Evolutionary conservation across 2,888 invertebrate genomes (phyloP), one percentile per base, ranked within the genome.

Genomic region (Hipparchia sbordonii): DNA sequence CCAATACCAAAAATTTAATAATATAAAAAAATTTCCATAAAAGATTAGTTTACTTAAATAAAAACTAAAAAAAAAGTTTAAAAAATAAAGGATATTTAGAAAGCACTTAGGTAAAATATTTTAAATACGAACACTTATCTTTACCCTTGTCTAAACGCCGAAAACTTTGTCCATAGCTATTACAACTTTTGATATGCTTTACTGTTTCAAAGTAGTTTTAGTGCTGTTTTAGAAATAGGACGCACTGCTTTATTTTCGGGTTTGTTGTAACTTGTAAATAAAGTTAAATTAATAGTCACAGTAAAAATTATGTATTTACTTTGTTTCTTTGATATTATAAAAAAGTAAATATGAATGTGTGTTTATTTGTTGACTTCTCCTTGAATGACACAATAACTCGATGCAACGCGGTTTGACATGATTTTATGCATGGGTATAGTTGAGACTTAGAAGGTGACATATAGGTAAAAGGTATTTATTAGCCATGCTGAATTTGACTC

Each of bases 91-190:
- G 7, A 33, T 7, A 2, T 57, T 67, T 68, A 51, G 8, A 60
- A 48, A 68, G 68, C 68, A 68, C 59, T 68, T 68, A 4, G 48
- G 8, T 48, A 60, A 59, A 59, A 68, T 51, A 68, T 59, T 68
- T 33, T 12, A 52, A 68, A 68, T 51, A 63, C 51, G 48, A 51
- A 48, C 13, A 46, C 39, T 66, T 56, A 56, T 56, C 59, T 48
- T 59, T 23, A 23, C 23, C 48, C 48, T 68, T 68, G 59, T 68
- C 68, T 68, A 33, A 48, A 59, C 46, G 59, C 67, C 33, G n/a
- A 59, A 68, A 68, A 68, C 51, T 68, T 68, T 48, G 59, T 57
- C 33, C 68, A 60, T 60, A n/a, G 48, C 57, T 67, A 57, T 13
- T 54, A 54, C 2, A n/a, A 65, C 33, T 52, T 39, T 46, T 57